These are phyloP conservation scores for Leucoraja ocellata DNA, from an alignment of 2,797 vertebrate species.

Conservation along the genomic window DNA sequence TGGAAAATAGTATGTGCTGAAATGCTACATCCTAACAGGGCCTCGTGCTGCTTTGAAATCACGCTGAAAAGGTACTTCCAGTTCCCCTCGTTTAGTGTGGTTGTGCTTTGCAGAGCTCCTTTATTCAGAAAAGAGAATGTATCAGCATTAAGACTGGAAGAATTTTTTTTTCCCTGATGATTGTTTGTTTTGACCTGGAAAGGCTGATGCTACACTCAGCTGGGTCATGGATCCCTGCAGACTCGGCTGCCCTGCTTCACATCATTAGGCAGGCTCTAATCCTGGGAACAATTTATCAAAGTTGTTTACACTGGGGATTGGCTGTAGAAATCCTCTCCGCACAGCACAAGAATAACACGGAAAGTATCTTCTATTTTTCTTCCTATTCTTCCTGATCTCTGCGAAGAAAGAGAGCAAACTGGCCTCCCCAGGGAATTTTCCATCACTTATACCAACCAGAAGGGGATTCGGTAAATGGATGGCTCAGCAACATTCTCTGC, in stretches of 20 bases:
- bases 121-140: not conserved
- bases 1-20: not conserved
- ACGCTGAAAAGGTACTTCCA: not conserved
- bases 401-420: slow-evolving; percentile 53
- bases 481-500: slow-evolving; percentile 47
- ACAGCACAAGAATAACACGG: slow-evolving; percentile 60
- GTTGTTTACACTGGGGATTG: slow-evolving; percentile 62
- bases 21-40: not conserved
- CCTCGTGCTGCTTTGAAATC: not conserved
- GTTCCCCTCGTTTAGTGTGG: not conserved
- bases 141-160: not conserved
- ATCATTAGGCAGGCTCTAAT: slow-evolving; percentile 67
- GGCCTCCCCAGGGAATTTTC: slow-evolving; percentile 54
- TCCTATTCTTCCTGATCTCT: slow-evolving; percentile 53
- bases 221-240: slow-evolving; percentile 6
- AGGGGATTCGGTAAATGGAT: slow-evolving; percentile 58
- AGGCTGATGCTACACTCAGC: slow-evolving; percentile 9
- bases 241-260: slow-evolving; percentile 51
- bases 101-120: not conserved
- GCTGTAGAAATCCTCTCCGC: slow-evolving; percentile 61
- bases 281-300: slow-evolving; percentile 65
- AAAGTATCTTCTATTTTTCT: slow-evolving; percentile 56
- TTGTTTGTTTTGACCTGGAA: not conserved
- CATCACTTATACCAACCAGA: slow-evolving; percentile 61
- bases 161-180: not conserved